Percentiles rank a stretch among this genome's conserved stretches.
These are phyloP conservation scores for Apogon talboti DNA, from an alignment of 2,797 vertebrate genomes.

Conservation along the genomic window DNA sequence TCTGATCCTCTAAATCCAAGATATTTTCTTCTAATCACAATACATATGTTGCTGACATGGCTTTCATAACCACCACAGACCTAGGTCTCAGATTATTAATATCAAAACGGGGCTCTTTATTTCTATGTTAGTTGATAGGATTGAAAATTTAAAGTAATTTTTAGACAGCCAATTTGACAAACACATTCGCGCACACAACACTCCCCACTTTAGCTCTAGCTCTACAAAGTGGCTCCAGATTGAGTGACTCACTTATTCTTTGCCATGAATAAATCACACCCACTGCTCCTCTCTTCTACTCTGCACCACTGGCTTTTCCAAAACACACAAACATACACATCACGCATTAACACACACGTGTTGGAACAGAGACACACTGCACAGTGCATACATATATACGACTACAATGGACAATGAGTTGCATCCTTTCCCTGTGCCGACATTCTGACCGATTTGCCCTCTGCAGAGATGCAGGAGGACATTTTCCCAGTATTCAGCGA, in stretches of 20 bases:
- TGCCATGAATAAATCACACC: slow-evolving; percentile 77
- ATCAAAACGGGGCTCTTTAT: slow-evolving; percentile 21
- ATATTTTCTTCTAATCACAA: too few relatives aligned
- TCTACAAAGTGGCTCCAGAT: slow-evolving; percentile 57
- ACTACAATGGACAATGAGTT: slow-evolving; percentile 3
- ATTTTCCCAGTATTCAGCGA: slow-evolving; percentile 11
- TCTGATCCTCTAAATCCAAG: too few relatives aligned
- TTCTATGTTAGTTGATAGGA: slow-evolving; percentile 19
- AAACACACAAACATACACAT: slow-evolving; percentile 23
- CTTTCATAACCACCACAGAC: too few relatives aligned
- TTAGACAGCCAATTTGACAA: slow-evolving; percentile 8
- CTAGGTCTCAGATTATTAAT: slow-evolving; percentile 17
- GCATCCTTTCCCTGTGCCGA: slow-evolving; percentile 12
- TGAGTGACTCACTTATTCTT: slow-evolving; percentile 67
- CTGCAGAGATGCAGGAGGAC: slow-evolving; percentile 15
- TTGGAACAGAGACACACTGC: slow-evolving; percentile 5
- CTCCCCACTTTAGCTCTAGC: slow-evolving; percentile 31
- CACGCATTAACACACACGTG: slow-evolving; percentile 2
- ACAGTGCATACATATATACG: slow-evolving; percentile 8
- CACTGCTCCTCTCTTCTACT: slow-evolving; percentile 56
- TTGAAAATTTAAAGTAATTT: slow-evolving; percentile 37
- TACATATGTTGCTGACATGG: too few relatives aligned
- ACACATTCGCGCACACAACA: slow-evolving; percentile 17
- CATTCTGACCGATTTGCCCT: not conserved
- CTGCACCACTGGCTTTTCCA: slow-evolving; percentile 50